phyloP scores from a whole-genome alignment of 1,140 invertebrate genomes.

The Drosophila arawakana region DNA sequence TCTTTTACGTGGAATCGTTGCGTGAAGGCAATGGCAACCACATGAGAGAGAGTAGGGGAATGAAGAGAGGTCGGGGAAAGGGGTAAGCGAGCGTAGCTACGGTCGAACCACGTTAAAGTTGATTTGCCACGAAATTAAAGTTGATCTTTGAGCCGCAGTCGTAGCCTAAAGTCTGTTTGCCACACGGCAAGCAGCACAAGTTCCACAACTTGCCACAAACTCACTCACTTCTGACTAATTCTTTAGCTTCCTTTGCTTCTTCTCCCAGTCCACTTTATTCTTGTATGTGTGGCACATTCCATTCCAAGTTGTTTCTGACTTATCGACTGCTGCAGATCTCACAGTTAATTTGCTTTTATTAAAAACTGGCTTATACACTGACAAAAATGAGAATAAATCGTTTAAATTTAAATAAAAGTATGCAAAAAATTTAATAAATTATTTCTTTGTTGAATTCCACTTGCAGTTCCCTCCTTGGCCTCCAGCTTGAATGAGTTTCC shows the following conservation, averaged over 20 bases:
- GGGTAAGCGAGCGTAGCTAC: neutral
- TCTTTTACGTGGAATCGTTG: constrained; percentile 76
- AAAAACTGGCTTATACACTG: constrained; percentile 21
- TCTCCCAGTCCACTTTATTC: no score
- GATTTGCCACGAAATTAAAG: constrained; percentile 83
- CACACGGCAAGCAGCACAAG: constrained; percentile 26
- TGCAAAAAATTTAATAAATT: no score
- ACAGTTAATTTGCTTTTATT: constrained; percentile 78
- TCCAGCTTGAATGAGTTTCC: constrained; percentile 78
- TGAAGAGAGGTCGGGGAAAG: neutral
- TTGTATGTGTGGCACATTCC: constrained; percentile 43
- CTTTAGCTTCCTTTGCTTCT: no score
- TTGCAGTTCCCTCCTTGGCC: constrained; percentile 81
- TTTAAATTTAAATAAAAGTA: no score
- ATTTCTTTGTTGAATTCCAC: no score
- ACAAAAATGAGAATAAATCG: no score
- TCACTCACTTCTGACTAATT: neutral
- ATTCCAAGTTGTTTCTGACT: constrained; percentile 44
- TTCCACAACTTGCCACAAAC: constrained; percentile 1
- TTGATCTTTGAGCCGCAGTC: constrained; percentile 53
- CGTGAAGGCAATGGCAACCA: constrained; percentile 63
- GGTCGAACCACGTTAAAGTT: constrained; percentile 51
- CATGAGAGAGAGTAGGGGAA: neutral
- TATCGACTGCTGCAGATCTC: constrained; percentile 69
- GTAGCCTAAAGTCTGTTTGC: constrained; percentile 10